A percentile compares a stretch with the other conserved stretches of the same genome.
phyloP scores from a whole-genome alignment of 2,797 vertebrate species.

The Tapera naevia region DNA sequence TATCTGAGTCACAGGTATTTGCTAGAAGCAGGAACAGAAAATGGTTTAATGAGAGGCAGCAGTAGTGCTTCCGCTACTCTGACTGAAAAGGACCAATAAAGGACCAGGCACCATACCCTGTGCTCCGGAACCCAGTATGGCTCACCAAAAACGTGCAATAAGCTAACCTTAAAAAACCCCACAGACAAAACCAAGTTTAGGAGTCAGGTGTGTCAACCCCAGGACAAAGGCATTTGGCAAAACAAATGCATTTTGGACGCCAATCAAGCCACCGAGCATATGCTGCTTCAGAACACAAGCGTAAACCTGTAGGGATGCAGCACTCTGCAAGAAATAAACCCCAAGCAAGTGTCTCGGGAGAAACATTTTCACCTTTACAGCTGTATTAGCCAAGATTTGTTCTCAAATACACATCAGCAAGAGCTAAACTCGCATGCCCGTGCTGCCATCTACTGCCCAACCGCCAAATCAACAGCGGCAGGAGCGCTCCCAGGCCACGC shows the following conservation, averaged over 20 bases:
- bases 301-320: background rate
- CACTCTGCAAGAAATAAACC: background rate
- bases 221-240: background rate
- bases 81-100: background rate
- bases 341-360: background rate
- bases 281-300: background rate
- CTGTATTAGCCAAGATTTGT: background rate
- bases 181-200: background rate
- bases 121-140: background rate
- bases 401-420: background rate
- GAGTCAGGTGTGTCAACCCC: background rate
- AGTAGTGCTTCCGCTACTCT: background rate
- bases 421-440: background rate
- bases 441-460: constrained; percentile 53
- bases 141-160: background rate
- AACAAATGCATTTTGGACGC: background rate
- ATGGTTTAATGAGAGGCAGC: background rate
- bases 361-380: background rate
- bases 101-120: background rate
- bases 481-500: background rate
- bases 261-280: background rate
- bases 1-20: background rate
- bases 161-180: background rate
- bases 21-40: background rate
- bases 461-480: background rate